Evolutionary conservation across 1,140 invertebrate species (phyloP).

Genomic region (Pogonognathellus flavescens): DNA sequence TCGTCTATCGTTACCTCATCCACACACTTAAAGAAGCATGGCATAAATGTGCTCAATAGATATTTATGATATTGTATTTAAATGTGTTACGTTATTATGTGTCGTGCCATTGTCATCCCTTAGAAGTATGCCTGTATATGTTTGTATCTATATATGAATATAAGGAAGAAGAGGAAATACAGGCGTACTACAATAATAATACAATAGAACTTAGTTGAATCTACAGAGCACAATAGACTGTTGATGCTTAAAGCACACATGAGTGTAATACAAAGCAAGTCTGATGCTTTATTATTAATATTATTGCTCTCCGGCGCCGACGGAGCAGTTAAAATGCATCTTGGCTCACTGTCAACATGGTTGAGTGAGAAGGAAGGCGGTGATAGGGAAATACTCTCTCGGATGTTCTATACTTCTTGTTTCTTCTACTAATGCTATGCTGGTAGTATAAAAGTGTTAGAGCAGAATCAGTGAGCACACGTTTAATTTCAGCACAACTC

Average conservation of each 20-base stretch:
- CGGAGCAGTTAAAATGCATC: slow-evolving; percentile 35
- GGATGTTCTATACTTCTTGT: neutral
- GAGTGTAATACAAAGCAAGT: slow-evolving; percentile 10
- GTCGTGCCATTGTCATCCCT: slow-evolving; percentile 15
- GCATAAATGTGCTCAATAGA: slow-evolving; percentile 41
- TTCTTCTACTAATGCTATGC: neutral
- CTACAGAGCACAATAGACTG: slow-evolving; percentile 14
- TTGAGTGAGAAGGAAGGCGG: slow-evolving; percentile 41
- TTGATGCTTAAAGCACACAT: slow-evolving; percentile 3
- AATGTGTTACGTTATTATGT: slow-evolving; percentile 13
- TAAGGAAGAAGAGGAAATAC: neutral
- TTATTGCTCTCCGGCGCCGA: slow-evolving; percentile 42
- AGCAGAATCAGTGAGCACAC: slow-evolving; percentile 8
- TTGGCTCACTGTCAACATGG: slow-evolving; percentile 41
- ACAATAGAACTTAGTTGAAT: neutral
- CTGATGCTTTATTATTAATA: slow-evolving; percentile 38
- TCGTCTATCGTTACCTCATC: neutral
- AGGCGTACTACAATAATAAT: too few relatives aligned
- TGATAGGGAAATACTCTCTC: neutral
- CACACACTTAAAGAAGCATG: slow-evolving; percentile 14
- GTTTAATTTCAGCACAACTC: slow-evolving; percentile 42
- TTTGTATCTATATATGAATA: neutral
- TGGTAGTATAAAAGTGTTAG: neutral
- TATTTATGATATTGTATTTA: slow-evolving; percentile 49
- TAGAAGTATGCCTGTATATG: neutral